Conservation (phyloP, 2,797 vertebrate genomes). For the Cetoscarus ocellatus region DNA sequence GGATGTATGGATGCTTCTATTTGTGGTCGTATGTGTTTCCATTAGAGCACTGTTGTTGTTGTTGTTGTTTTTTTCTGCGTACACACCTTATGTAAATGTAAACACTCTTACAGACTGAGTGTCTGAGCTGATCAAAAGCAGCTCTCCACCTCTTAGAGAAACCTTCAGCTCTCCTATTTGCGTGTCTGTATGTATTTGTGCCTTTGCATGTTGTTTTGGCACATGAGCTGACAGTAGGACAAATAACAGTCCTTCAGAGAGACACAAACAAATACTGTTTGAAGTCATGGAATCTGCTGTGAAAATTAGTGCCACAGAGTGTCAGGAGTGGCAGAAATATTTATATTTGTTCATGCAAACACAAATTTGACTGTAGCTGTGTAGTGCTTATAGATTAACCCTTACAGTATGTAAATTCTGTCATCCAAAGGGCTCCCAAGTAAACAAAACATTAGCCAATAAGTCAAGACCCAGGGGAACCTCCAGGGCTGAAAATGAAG, state of each 20-base stretch:
- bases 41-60: too few relatives aligned
- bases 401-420: too few relatives aligned
- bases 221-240: constrained; percentile 4
- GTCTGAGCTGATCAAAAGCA: constrained; percentile 30
- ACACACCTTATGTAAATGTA: too few relatives aligned
- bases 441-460: too few relatives aligned
- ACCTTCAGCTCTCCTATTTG: neutral
- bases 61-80: too few relatives aligned
- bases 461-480: too few relatives aligned
- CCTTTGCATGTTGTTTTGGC: neutral
- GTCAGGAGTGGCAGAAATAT: too few relatives aligned
- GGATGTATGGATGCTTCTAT: too few relatives aligned
- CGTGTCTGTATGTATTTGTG: constrained; percentile 5
- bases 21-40: too few relatives aligned
- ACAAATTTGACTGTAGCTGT: neutral
- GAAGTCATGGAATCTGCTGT: constrained; percentile 14
- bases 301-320: constrained; percentile 10
- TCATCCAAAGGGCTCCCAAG: too few relatives aligned
- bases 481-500: too few relatives aligned
- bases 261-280: constrained; percentile 8
- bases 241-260: constrained; percentile 21
- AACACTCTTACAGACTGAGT: neutral
- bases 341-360: neutral
- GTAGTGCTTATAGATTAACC: too few relatives aligned
- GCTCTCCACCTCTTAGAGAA: constrained; percentile 14